Conservation (phyloP, 2,113 vertebrate genomes). For the Merops nubicus region DNA sequence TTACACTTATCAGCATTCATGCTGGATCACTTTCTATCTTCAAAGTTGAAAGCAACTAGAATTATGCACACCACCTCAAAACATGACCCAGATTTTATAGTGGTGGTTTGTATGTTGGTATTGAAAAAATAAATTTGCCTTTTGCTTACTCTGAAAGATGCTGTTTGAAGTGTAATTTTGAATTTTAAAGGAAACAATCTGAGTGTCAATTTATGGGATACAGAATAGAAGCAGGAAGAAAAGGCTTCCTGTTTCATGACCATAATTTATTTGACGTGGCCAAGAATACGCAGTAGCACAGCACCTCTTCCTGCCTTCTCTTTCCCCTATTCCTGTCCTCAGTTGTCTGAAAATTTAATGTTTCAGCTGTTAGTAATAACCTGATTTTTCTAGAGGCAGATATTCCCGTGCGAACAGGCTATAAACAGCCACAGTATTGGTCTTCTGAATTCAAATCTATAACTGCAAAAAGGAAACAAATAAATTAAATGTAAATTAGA, state of each 20-base stretch:
- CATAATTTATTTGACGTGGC: background rate
- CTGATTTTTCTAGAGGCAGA: background rate
- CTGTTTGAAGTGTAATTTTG: background rate
- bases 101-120: background rate
- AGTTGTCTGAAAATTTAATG: background rate
- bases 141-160: background rate
- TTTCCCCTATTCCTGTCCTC: background rate
- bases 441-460: background rate
- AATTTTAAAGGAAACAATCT: background rate
- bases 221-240: background rate
- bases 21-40: slow-evolving; percentile 18
- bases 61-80: slow-evolving; percentile 32
- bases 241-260: background rate
- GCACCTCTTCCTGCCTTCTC: background rate
- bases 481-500: background rate
- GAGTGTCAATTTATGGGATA: background rate
- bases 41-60: slow-evolving; percentile 23
- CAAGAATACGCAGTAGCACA: background rate
- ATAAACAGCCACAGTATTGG: background rate
- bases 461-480: background rate
- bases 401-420: background rate
- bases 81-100: slow-evolving; percentile 12
- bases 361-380: background rate
- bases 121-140: background rate
- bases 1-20: slow-evolving; percentile 32